A percentile compares a stretch with the other conserved stretches of the same genome.
These are phyloP conservation scores for Sycophila texana DNA, from an alignment of 2,888 invertebrate genomes.

Conservation along the genomic window DNA sequence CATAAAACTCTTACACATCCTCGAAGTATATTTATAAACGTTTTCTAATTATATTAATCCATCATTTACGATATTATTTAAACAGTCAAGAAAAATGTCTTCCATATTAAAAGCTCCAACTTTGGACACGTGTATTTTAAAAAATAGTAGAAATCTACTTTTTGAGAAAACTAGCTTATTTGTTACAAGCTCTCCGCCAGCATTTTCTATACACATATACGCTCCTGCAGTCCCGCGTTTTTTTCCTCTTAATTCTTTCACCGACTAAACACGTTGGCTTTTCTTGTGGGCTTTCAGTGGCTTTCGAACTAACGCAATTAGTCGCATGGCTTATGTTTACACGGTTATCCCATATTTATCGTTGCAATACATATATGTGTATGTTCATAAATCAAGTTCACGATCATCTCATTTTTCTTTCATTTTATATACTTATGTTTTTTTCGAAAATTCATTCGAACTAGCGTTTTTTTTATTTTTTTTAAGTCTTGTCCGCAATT, in stretches of 20 bases:
- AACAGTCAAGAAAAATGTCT: too few species aligned
- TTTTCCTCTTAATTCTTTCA: background rate
- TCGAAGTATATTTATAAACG: too few species aligned
- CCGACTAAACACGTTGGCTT: constrained; percentile 7
- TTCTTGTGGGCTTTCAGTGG: constrained; percentile 47
- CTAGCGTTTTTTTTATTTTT: background rate
- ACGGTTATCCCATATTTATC: constrained; percentile 52
- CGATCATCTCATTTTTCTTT: too few species aligned
- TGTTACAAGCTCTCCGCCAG: background rate
- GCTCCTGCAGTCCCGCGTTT: background rate
- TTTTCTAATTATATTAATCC: too few species aligned
- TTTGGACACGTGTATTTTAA: too few species aligned
- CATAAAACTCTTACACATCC: too few species aligned
- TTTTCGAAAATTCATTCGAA: background rate
- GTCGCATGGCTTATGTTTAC: constrained; percentile 53
- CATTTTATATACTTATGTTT: background rate
- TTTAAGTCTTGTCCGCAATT: background rate
- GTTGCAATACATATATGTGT: constrained; percentile 17
- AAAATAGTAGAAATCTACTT: too few species aligned
- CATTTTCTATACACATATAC: background rate
- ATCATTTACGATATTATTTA: too few species aligned
- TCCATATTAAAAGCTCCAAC: too few species aligned
- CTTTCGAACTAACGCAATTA: constrained; percentile 52
- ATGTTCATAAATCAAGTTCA: too few species aligned
- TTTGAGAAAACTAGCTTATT: too few species aligned